Evolutionary conservation across 2,113 vertebrate genomes (phyloP).

Genomic region (Setophaga kirtlandii): DNA sequence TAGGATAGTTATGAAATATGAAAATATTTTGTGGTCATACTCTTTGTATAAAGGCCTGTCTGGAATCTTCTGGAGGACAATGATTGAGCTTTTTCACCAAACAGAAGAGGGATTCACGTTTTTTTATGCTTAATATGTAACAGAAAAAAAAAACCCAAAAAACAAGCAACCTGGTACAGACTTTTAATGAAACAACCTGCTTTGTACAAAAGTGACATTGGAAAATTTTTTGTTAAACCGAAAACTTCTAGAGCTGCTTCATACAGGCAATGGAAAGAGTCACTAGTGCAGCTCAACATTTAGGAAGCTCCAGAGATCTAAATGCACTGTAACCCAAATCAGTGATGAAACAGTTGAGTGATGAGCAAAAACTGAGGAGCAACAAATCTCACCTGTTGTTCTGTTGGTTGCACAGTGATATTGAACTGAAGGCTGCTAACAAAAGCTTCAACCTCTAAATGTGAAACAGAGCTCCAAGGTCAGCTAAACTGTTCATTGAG

Average conservation of each 20-base stretch:
- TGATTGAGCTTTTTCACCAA: background rate
- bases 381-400: background rate
- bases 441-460: background rate
- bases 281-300: background rate
- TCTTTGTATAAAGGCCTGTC: background rate
- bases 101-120: background rate
- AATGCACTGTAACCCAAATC: background rate
- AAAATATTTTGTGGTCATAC: background rate
- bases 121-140: background rate
- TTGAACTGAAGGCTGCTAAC: background rate
- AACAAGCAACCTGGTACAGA: background rate
- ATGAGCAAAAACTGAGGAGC: background rate
- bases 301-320: background rate
- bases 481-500: background rate
- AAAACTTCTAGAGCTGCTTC: background rate
- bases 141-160: accelerated
- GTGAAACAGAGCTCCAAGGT: background rate
- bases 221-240: background rate
- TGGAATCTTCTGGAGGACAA: background rate
- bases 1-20: background rate
- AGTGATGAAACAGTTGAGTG: background rate
- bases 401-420: background rate
- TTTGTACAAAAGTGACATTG: background rate
- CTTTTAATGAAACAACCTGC: background rate
- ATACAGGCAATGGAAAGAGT: background rate